Evolutionary conservation across 2,797 vertebrate genomes (phyloP).

Genomic region (Tokudaia muenninki): DNA sequence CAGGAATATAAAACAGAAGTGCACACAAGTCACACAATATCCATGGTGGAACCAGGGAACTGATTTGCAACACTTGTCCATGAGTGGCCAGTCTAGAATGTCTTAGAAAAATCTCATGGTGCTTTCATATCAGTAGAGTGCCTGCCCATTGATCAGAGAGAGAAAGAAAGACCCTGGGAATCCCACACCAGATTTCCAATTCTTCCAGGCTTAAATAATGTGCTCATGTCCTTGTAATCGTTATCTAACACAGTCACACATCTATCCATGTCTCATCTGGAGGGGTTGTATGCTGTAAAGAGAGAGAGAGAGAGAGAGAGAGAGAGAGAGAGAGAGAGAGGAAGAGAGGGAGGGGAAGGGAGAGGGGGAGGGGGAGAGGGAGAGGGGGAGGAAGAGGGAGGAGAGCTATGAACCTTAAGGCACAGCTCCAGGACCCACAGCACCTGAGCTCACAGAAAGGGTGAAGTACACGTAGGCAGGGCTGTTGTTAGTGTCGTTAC

Average conservation of each 20-base stretch:
- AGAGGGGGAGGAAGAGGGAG: background rate
- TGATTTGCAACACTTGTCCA: background rate
- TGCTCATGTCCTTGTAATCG: background rate
- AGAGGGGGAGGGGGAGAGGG: no score
- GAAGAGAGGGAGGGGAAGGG: no score
- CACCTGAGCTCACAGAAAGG: fast-evolving
- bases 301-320: no score
- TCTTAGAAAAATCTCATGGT: background rate
- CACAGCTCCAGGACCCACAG: background rate
- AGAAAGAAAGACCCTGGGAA: background rate
- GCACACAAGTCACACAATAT: fast-evolving
- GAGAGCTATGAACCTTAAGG: background rate
- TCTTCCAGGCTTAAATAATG: background rate
- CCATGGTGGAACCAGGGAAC: background rate
- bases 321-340: no score
- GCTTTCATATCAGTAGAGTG: background rate
- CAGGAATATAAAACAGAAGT: background rate
- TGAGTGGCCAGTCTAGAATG: background rate
- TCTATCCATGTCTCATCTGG: background rate
- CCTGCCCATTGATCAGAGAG: fast-evolving
- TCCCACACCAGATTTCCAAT: background rate
- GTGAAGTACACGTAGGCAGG: background rate
- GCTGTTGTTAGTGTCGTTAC: fast-evolving
- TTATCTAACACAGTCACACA: background rate
- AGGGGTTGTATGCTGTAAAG: fast-evolving